Percentiles rank a stretch among this genome's conserved stretches.
phyloP scores from a whole-genome alignment of 2,113 vertebrate genomes.

The Otis tarda region DNA sequence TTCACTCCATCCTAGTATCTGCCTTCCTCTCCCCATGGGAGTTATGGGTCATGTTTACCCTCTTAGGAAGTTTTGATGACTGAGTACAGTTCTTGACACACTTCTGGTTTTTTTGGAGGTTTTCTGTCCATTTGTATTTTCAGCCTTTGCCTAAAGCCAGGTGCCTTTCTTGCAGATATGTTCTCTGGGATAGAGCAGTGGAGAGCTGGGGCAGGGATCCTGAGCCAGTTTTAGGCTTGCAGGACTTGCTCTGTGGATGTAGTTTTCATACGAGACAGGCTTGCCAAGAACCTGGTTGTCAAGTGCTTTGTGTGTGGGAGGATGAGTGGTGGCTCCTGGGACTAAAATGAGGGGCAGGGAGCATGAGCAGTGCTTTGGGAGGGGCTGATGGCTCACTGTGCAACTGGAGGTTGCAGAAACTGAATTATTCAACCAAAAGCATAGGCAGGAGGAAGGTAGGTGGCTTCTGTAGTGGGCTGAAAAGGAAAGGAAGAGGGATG shows the following conservation, averaged over 20 bases:
- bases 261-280: background rate
- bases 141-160: background rate
- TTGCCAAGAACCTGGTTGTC: background rate
- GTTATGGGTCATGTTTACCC: background rate
- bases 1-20: background rate
- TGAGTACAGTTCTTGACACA: background rate
- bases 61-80: background rate
- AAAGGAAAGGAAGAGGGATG: background rate
- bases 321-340: background rate
- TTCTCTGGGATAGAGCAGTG: background rate
- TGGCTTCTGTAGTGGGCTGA: background rate
- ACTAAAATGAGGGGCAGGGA: background rate
- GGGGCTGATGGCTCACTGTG: background rate
- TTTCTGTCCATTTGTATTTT: background rate
- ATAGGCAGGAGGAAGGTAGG: background rate
- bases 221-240: background rate
- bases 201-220: background rate
- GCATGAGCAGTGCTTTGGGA: background rate
- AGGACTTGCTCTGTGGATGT: background rate
- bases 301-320: background rate
- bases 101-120: background rate
- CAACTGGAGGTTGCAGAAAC: background rate
- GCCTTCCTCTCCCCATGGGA: background rate
- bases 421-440: background rate
- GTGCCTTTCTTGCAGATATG: background rate